A percentile compares a stretch with the other conserved stretches of the same genome.
Evolutionary conservation across 2,113 vertebrate genomes (phyloP).

Genomic region (Pituophis catenifer): DNA sequence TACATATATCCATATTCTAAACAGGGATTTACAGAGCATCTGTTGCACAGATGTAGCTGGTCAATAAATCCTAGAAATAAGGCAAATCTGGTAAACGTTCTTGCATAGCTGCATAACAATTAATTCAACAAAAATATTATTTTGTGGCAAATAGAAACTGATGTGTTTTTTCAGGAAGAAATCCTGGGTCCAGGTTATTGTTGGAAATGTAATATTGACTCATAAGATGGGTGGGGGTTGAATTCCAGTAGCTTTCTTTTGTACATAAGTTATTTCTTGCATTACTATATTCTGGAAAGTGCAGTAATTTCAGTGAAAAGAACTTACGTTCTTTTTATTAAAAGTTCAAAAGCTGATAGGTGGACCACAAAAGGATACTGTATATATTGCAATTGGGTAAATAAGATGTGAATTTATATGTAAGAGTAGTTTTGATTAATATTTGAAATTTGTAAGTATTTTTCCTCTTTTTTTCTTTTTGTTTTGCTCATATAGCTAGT

Average conservation of each 20-base stretch:
- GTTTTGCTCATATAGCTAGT: background rate
- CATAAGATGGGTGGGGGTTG: background rate
- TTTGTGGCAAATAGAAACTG: background rate
- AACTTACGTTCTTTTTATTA: background rate
- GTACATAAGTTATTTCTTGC: background rate
- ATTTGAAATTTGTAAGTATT: background rate
- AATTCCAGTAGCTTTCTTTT: background rate
- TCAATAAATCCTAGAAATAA: conserved; percentile 7
- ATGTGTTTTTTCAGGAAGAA: background rate
- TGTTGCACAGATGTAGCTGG: background rate
- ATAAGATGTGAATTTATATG: background rate
- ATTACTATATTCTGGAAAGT: background rate
- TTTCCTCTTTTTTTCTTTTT: background rate
- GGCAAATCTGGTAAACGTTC: background rate
- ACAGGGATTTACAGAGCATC: background rate
- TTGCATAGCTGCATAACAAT: background rate
- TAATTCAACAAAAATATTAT: background rate
- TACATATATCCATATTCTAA: background rate
- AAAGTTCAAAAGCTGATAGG: background rate
- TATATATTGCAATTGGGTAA: background rate
- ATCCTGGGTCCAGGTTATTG: background rate
- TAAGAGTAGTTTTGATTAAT: background rate
- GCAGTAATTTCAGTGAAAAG: background rate
- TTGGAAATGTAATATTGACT: background rate
- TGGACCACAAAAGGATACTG: background rate